Conservation (phyloP, 2,113 vertebrate species). For the Sula dactylatra region DNA sequence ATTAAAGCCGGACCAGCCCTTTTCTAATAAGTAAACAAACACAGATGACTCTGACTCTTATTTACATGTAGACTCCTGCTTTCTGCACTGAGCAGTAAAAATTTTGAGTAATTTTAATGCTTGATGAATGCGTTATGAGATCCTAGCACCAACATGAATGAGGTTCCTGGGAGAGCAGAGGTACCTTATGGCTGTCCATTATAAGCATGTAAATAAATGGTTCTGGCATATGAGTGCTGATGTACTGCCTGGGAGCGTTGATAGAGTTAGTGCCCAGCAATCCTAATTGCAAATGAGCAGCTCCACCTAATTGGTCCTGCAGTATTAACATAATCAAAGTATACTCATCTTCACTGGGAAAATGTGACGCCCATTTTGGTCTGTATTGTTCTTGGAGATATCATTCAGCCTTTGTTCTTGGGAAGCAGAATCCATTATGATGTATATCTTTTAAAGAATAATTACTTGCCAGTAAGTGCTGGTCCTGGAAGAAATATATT, state of each 20-base stretch:
- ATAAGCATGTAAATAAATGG: background rate
- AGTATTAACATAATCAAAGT: background rate
- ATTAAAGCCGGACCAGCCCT: background rate
- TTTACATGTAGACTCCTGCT: background rate
- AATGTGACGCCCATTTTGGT: background rate
- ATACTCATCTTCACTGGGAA: background rate
- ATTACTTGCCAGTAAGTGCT: slow-evolving; percentile 19
- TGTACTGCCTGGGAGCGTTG: background rate
- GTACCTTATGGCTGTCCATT: background rate
- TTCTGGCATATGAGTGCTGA: background rate
- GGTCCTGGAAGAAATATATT: slow-evolving; percentile 18
- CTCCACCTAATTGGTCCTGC: background rate
- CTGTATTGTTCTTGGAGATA: background rate
- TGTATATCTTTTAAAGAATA: slow-evolving; percentile 3
- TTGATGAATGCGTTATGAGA: background rate
- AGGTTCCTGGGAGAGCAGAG: background rate
- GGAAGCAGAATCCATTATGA: slow-evolving; percentile 1
- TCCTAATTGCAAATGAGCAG: background rate
- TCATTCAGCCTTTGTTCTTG: background rate
- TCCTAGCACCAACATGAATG: background rate
- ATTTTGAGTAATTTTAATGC: background rate
- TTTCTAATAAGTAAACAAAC: background rate
- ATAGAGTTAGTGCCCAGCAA: background rate
- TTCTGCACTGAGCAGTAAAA: background rate
- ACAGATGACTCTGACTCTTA: background rate